Percentiles rank a stretch among this genome's conserved stretches.
phyloP scores from a whole-genome alignment of 2,888 invertebrate species.

The Podabrus alpinus region DNA sequence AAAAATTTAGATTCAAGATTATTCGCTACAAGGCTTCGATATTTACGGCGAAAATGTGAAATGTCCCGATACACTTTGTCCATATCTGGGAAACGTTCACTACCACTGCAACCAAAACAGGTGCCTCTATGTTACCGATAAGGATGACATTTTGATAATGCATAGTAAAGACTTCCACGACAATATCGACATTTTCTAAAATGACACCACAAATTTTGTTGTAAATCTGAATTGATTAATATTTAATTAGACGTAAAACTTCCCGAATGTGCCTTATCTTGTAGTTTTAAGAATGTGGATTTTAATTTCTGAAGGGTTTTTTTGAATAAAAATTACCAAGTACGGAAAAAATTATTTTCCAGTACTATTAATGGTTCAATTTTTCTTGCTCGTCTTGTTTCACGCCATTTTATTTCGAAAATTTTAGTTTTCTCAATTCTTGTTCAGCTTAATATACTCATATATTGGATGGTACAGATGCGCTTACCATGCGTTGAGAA shows the following conservation, averaged over 20 bases:
- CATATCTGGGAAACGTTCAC: conserved; percentile 71
- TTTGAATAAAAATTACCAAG: too few species aligned
- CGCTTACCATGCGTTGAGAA: neutral
- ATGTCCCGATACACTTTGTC: conserved; percentile 79
- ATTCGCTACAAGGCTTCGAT: conserved; percentile 67
- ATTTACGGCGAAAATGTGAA: conserved; percentile 62
- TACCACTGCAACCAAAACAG: conserved; percentile 83
- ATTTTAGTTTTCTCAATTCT: neutral
- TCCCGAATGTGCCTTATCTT: too few species aligned
- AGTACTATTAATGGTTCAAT: too few species aligned
- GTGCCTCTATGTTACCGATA: conserved; percentile 83
- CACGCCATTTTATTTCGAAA: neutral
- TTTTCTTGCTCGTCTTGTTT: too few species aligned
- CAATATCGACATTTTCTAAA: conserved; percentile 77
- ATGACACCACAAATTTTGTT: too few species aligned
- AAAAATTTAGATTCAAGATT: conserved; percentile 54
- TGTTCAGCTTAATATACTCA: neutral
- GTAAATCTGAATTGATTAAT: too few species aligned
- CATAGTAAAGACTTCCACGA: conserved; percentile 88
- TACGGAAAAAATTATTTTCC: too few species aligned
- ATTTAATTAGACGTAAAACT: too few species aligned
- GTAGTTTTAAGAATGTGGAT: too few species aligned
- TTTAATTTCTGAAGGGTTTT: too few species aligned
- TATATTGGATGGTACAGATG: neutral
- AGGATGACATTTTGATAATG: conserved; percentile 75